phyloP scores from a whole-genome alignment of 2,797 vertebrate genomes.

The Spea hammondii region DNA sequence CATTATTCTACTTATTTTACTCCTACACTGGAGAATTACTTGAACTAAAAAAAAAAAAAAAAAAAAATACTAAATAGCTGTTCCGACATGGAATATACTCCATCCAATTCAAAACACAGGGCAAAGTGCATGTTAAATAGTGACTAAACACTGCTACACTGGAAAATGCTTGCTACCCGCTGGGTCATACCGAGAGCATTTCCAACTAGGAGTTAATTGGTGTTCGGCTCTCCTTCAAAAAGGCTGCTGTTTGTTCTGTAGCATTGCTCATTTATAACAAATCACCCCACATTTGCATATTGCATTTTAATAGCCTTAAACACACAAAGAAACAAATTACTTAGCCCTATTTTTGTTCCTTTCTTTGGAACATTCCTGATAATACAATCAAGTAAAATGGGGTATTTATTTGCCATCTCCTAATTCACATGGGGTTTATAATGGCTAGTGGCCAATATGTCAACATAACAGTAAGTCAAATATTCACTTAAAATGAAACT shows the following conservation, averaged over 20 bases:
- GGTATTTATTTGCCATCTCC: too few species aligned
- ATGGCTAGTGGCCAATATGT: too few species aligned
- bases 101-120: conserved; percentile 2
- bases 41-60: too few species aligned
- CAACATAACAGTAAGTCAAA: too few species aligned
- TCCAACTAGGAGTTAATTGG: conserved; percentile 55
- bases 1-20: too few species aligned
- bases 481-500: too few species aligned
- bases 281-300: conserved; percentile 33
- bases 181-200: conserved; percentile 3
- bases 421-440: too few species aligned
- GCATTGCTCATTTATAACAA: conserved; percentile 46
- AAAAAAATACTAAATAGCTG: too few species aligned
- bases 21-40: too few species aligned
- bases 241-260: conserved; percentile 56
- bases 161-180: conserved; percentile 4
- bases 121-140: conserved; percentile 49
- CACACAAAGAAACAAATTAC: conserved; percentile 35
- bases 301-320: conserved; percentile 42
- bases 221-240: conserved; percentile 56
- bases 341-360: conserved; percentile 26
- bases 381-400: background rate
- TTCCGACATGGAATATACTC: too few species aligned
- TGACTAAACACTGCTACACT: conserved; percentile 8
- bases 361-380: conserved; percentile 18